phyloP scores from a whole-genome alignment of 2,113 vertebrate species.

The Larimichthys polyactis region DNA sequence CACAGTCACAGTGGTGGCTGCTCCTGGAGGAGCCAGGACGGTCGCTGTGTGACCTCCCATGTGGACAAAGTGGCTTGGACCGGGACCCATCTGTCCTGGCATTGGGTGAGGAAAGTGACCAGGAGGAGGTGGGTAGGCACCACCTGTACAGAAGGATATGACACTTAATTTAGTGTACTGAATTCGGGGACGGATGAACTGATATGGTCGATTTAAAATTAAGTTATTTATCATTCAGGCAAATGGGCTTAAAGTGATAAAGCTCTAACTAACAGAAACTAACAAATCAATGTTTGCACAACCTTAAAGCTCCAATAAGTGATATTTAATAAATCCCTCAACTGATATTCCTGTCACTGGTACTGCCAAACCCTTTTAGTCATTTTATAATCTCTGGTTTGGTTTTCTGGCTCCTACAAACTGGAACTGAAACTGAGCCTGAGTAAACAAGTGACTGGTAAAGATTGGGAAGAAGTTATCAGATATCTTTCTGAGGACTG shows the following conservation, averaged over 20 bases:
- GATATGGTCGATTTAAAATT: background rate
- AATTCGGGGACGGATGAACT: background rate
- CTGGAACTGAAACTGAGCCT: background rate
- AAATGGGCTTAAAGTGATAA: too few relatives aligned
- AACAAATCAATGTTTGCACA: too few relatives aligned
- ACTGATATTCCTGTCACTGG: background rate
- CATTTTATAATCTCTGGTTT: too few relatives aligned
- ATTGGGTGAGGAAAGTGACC: constrained; percentile 83
- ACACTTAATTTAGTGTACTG: background rate
- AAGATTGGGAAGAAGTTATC: too few relatives aligned
- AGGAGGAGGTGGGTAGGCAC: constrained; percentile 80
- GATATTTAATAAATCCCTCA: background rate
- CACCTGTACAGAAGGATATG: constrained; percentile 79
- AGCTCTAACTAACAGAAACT: too few relatives aligned
- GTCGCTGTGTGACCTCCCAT: constrained; percentile 90
- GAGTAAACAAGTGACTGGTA: background rate
- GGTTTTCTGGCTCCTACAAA: too few relatives aligned
- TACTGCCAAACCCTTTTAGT: too few relatives aligned
- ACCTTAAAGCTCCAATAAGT: background rate
- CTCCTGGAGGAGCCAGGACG: constrained; percentile 90
- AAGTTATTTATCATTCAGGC: too few relatives aligned
- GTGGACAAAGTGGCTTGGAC: constrained; percentile 86
- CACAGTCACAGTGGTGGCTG: constrained; percentile 93
- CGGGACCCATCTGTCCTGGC: constrained; percentile 81
- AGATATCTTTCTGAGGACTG: background rate